Evolutionary conservation across 2,113 vertebrate species (phyloP), one percentile per base, ranked within the genome.

Genomic region (Pholis gunnellus): DNA sequence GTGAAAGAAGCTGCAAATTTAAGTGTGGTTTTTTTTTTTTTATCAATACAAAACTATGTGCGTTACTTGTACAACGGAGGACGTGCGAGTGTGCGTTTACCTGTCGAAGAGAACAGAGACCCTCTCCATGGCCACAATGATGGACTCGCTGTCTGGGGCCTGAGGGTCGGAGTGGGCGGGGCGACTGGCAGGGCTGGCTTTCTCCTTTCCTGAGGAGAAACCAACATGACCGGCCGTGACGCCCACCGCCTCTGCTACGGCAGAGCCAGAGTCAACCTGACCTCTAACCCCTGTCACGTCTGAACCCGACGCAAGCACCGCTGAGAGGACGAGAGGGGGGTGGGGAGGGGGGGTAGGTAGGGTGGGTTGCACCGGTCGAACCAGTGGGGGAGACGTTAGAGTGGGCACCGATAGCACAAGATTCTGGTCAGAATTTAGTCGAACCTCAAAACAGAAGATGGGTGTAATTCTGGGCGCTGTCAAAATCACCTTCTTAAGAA

Each of bases 51-150:
- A 38, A 31, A 18, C 4, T 18, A 7, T 59, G 15, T 31, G 9
- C 6, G 59, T 11, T 38, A 7, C 1, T 25, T 36, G 22, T 66
- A 27, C 5, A 18, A 46, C 18, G 9, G 38, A 38, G 5, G 13
- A 5, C 54, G 42, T 56, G 65, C 5, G 20, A 6, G 52, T 63
- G 64, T 44, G 61, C 29, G 61, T 63, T n/a, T 94, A 99, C 98
- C 98, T 97, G 93, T 99, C 98, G 10, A 99, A 99, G 46, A 99
- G 98, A 67, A 99, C 97, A 38, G 98, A 99, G 6, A 99, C 97
- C 2, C 98, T 95, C 90, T 99, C 98, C 98, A 99, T 99, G 48
- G 98, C 98, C 2, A 99, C 97, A 0, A 99, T 99, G 88, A 99
- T 95, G 0, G 98, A 99, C 87, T 99, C 98, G 2, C 97, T 99